Conservation (phyloP, 2,113 vertebrate species). For the Isichthys henryi region DNA sequence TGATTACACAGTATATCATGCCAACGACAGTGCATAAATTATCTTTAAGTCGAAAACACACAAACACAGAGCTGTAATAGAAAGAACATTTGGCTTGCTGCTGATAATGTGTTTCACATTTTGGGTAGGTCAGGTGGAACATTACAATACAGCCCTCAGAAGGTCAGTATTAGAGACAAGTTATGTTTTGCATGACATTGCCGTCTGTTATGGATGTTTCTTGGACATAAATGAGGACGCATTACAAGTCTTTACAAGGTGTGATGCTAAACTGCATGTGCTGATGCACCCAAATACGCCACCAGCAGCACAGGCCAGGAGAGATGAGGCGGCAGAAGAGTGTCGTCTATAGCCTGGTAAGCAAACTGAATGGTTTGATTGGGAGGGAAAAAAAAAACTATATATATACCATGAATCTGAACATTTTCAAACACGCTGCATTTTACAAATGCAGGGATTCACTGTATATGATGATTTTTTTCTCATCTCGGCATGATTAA, state of each 20-base stretch:
- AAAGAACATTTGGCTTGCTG: not conserved
- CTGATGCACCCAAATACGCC: not conserved
- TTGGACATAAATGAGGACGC: conserved; percentile 1
- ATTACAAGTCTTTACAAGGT: not conserved
- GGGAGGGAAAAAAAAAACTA: not conserved
- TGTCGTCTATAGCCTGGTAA: not conserved
- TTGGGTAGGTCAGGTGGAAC: not conserved
- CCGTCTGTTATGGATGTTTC: not conserved
- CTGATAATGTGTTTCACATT: not conserved
- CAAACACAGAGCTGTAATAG: not conserved
- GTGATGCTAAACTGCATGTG: conserved; percentile 4
- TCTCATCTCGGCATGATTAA: not conserved
- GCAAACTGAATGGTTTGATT: not conserved
- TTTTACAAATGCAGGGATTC: not conserved
- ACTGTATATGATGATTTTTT: not conserved
- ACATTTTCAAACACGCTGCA: not conserved
- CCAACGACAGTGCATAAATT: not conserved
- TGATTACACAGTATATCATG: not conserved
- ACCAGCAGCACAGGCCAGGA: not conserved
- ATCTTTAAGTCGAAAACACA: not conserved
- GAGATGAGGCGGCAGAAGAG: conserved; percentile 7
- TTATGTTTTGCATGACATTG: not conserved
- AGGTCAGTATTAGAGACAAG: not conserved
- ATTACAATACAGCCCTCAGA: not conserved
- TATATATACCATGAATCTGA: not conserved